A percentile compares a stretch with the other conserved stretches of the same genome.
These are phyloP conservation scores for Heliconius congener DNA, from an alignment of 1,140 invertebrate genomes.

Conservation along the genomic window DNA sequence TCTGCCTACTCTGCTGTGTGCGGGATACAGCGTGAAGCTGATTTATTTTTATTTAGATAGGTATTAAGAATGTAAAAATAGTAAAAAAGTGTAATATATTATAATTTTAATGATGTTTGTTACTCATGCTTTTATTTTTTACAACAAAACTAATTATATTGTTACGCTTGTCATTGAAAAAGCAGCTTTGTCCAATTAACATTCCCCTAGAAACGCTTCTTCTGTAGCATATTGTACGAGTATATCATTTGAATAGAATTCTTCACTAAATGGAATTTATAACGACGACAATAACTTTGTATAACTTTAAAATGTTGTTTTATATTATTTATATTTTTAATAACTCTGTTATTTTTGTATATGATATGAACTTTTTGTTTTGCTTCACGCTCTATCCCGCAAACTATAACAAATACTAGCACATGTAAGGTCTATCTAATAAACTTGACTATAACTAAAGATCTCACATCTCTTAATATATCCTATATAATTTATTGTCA, in stretches of 20 bases:
- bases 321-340: background rate
- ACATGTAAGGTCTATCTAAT: too few relatives aligned
- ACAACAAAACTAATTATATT: background rate
- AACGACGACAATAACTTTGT: background rate
- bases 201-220: slow-evolving; percentile 2
- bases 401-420: too few relatives aligned
- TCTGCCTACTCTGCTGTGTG: too few relatives aligned
- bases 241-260: slow-evolving; percentile 1
- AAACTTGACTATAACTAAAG: too few relatives aligned
- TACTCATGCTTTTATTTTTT: background rate
- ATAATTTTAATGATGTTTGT: background rate
- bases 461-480: too few relatives aligned
- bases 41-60: too few relatives aligned
- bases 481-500: background rate
- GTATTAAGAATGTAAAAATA: background rate
- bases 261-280: background rate
- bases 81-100: background rate
- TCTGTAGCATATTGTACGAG: background rate
- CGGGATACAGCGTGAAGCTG: too few relatives aligned
- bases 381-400: too few relatives aligned
- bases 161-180: slow-evolving; percentile 7
- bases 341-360: background rate
- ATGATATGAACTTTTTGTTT: too few relatives aligned
- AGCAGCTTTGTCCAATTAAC: slow-evolving; percentile 9
- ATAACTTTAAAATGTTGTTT: background rate